Base-by-base conservation (phyloP, 2,888 invertebrate species). In the Plusia festucae region DNA sequence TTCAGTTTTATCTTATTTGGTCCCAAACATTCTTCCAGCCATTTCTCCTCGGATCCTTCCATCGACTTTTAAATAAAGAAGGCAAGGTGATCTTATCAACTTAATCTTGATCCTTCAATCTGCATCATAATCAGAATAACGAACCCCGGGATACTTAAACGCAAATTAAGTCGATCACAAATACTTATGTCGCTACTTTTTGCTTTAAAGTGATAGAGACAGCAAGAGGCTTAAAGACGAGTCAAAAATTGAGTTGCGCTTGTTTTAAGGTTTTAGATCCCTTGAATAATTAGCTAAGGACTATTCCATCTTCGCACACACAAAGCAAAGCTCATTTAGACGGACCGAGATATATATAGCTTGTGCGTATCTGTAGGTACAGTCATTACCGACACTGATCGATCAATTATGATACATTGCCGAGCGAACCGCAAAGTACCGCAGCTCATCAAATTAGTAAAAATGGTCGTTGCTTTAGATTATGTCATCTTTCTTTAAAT, bases 211-310 rank as follows among this genome's bases (percentile, higher is more conserved):
- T 5, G 40, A 40, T 5, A 40, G n/a, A n/a, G 40, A 40, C n/a
- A n/a, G 40, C n/a, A 40, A 0, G n/a, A 40, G 1, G 1, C 4
- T 40, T 4, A n/a, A 40, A 4, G 40, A 6, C 0, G n/a, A 40
- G 0, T 40, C n/a, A 13, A n/a, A 5, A 40, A 40, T 1, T n/a
- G 40, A n/a, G 2, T 34, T 34, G 13, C 40, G 13, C n/a, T 4
- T n/a, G n/a, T n/a, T n/a, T n/a, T n/a, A n/a, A n/a, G n/a, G n/a
- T n/a, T n/a, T n/a, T n/a, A n/a, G n/a, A n/a, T n/a, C n/a, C n/a
- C n/a, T 40, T 65, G 34, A 51, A 65, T 73, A 65, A 75, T 51
- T n/a, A 76, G 57, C 72, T 72, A 76, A 60, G 60, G 40, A 52
- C 30, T 15, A 54, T 51, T 51, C 13, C 7, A 76, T 61, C 20